phyloP scores from a whole-genome alignment of 2,797 vertebrate genomes.

The Leptoclinus maculatus region DNA sequence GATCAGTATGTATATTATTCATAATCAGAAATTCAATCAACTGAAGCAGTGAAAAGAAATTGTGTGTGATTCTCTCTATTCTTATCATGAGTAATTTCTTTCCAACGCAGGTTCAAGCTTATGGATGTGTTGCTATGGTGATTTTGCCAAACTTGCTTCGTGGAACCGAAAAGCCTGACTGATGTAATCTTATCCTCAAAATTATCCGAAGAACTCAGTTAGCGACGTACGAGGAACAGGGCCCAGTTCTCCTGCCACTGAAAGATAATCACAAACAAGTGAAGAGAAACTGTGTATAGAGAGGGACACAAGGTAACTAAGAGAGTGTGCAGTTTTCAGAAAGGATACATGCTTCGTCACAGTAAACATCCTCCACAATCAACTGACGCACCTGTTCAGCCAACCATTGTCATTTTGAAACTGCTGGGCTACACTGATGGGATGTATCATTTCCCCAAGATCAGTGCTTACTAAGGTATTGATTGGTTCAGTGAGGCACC shows the following conservation, averaged over 20 bases:
- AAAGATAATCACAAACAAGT: slow-evolving; percentile 11
- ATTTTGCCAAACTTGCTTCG: no score
- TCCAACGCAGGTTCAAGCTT: no score
- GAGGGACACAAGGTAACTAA: background rate
- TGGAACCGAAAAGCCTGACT: no score
- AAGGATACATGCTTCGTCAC: background rate
- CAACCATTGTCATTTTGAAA: slow-evolving; percentile 16
- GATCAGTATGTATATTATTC: no score
- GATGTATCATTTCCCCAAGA: background rate
- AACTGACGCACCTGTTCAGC: background rate
- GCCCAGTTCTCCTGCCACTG: slow-evolving; percentile 10
- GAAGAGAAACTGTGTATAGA: background rate
- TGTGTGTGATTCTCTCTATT: no score
- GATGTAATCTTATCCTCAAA: no score
- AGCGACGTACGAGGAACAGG: no score
- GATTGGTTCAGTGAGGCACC: background rate
- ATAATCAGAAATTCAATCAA: no score
- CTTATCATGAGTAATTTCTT: no score
- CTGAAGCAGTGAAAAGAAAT: no score
- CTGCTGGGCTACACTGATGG: background rate
- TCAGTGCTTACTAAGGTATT: background rate
- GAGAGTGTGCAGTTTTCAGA: background rate
- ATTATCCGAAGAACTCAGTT: no score
- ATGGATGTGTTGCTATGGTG: no score
- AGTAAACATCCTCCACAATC: background rate